Evolutionary conservation across 2,888 invertebrate genomes (phyloP), one percentile per base, ranked within the genome.

Genomic region (Cremastinae sp.): DNA sequence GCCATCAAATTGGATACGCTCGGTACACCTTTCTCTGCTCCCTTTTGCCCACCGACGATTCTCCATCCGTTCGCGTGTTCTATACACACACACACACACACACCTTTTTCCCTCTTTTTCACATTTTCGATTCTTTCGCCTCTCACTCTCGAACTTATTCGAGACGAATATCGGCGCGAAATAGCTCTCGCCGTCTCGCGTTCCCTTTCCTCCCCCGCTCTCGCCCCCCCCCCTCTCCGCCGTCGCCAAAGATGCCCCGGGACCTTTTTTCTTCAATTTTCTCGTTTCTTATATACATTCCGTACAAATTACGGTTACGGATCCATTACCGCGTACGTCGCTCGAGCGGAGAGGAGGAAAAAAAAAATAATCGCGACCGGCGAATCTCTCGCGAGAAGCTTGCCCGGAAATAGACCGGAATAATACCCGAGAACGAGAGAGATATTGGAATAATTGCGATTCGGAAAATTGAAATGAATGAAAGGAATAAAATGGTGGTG

Each of bases 1-100:
- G 88, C 87, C 87, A 87, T 88, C 87, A 88, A 87, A 88, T 88
- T 88, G 87, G 86, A 88, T 88, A 87, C 87, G 84, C 84, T 86
- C 82, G 84, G 85, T 83, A 82, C 82, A 74, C 61, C 58, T 65
- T 61, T 43, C 69, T 43, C 64, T 49, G 10, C 41, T 61, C 66
- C 65, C 41, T 73, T 69, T 68, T 56, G 12, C 68, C 43, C n/a
- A 41, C 53, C 53, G 38, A 20, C 43, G 28, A 59, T 76, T 68
- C 69, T 20, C 59, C 41, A 62, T 59, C 71, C 38, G 49, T 8
- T 68, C 54, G 45, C 43, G 62, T 59, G 59, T 53, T 72, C 45
- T n/a, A n/a, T n/a, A n/a, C n/a, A n/a, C n/a, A n/a, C n/a, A n/a
- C n/a, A n/a, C n/a, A n/a, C n/a, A n/a, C n/a, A n/a, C n/a, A n/a